Base-by-base conservation (phyloP, 2,888 invertebrate genomes). In the Lobophora halterata region DNA sequence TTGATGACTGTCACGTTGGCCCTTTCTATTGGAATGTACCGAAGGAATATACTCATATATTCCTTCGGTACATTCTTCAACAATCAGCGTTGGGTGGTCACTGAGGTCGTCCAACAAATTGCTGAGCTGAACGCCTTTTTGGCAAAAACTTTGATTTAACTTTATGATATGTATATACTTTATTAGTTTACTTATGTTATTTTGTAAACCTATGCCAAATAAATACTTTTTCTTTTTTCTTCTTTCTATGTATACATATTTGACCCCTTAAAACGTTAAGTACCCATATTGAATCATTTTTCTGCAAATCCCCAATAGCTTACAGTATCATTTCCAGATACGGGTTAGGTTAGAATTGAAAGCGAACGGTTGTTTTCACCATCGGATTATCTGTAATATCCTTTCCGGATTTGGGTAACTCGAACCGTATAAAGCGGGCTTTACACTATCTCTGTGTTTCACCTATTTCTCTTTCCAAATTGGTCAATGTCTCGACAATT, bases 1-100 rank as follows among this genome's bases (percentile, higher is more conserved):
- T 49, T 56, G 52, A 57, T 51, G 52, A 52, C 36, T 60, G 57
- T 49, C 52, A 47, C 24, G 26, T 44, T 36, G n/a, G n/a, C n/a
- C n/a, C n/a, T n/a, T n/a, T n/a, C n/a, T n/a, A n/a, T n/a, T n/a
- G n/a, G n/a, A n/a, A n/a, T n/a, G n/a, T n/a, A n/a, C n/a, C n/a
- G n/a, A n/a, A n/a, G n/a, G n/a, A n/a, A n/a, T n/a, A n/a, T n/a
- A n/a, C n/a, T n/a, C n/a, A n/a, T n/a, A n/a, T n/a, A n/a, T n/a
- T n/a, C n/a, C n/a, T n/a, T n/a, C n/a, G n/a, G n/a, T n/a, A n/a
- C n/a, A n/a, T n/a, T n/a, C n/a, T n/a, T n/a, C n/a, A n/a, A n/a
- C n/a, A n/a, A n/a, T n/a, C n/a, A n/a, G n/a, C n/a, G n/a, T n/a
- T n/a, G n/a, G n/a, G n/a, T n/a, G n/a, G n/a, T n/a, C n/a, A n/a